phyloP scores from a whole-genome alignment of 1,140 invertebrate genomes.

The Drosophila sulfurigaster region DNA sequence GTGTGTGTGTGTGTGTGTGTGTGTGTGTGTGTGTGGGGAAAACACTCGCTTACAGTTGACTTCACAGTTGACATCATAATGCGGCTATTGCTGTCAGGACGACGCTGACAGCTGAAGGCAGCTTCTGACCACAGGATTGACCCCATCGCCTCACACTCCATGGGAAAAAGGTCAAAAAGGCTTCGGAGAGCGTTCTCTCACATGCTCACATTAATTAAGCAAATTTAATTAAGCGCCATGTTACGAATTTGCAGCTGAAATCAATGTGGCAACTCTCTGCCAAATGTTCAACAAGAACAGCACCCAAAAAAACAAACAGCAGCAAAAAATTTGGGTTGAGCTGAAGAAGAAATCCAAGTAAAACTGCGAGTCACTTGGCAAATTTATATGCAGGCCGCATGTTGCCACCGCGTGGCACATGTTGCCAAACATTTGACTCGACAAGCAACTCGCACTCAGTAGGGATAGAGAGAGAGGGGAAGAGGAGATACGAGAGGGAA shows the following conservation, averaged over 20 bases:
- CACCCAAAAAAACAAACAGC: too few relatives aligned
- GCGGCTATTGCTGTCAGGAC: slow-evolving; percentile 63
- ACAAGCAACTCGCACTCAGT: slow-evolving; percentile 48
- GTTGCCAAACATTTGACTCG: slow-evolving; percentile 68
- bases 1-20: slow-evolving; percentile 13
- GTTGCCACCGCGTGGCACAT: slow-evolving; percentile 70
- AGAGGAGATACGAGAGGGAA: too few relatives aligned
- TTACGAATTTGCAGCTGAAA: slow-evolving; percentile 26
- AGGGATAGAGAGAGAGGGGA: neutral
- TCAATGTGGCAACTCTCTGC: slow-evolving; percentile 33
- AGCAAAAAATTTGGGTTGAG: too few relatives aligned
- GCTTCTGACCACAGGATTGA: slow-evolving; percentile 24
- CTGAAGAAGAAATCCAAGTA: slow-evolving; percentile 41
- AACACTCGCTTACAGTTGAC: slow-evolving; percentile 52
- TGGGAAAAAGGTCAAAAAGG: slow-evolving; percentile 43
- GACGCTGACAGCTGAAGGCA: slow-evolving; percentile 54
- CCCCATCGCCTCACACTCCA: neutral
- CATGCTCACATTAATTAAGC: slow-evolving; percentile 41
- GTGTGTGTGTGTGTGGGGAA: slow-evolving; percentile 10
- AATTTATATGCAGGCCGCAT: slow-evolving; percentile 79
- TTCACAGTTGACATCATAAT: slow-evolving; percentile 78
- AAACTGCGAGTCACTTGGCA: slow-evolving; percentile 42
- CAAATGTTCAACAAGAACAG: neutral
- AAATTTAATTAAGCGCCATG: slow-evolving; percentile 55
- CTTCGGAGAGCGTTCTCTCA: slow-evolving; percentile 8